Conservation (phyloP, 53 echinoderm and acorn worm species). For the Echinarachnius parma region DNA sequence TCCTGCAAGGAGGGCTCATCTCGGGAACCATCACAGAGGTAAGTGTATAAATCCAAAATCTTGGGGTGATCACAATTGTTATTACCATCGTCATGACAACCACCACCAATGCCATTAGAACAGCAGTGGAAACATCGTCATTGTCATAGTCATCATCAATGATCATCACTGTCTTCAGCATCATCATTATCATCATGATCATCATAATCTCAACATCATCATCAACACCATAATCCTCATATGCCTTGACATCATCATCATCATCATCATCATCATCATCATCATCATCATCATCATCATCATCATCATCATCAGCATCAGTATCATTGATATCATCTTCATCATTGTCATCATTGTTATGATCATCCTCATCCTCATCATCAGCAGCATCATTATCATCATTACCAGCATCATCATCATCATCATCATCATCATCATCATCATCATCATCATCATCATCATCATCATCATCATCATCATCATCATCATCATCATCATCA, state of each 20-base stretch:
- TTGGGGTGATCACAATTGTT: not conserved
- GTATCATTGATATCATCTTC: too few relatives aligned
- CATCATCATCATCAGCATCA: constrained; percentile 14
- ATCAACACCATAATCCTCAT: constrained; percentile 4
- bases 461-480: not conserved
- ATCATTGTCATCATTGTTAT: not conserved
- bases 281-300: constrained; percentile 20
- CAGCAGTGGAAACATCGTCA: not conserved
- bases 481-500: not conserved
- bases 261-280: constrained; percentile 7
- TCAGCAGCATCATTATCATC: not conserved
- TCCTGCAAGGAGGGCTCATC: constrained; percentile 84
- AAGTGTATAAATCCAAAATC: not conserved
- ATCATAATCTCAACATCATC: not conserved
- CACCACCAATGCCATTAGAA: not conserved
- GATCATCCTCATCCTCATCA: not conserved
- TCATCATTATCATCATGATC: not conserved
- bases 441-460: constrained; percentile 10
- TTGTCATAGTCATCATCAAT: not conserved
- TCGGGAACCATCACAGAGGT: constrained; percentile 88
- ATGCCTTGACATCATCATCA: constrained; percentile 11
- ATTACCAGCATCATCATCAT: not conserved
- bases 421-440: not conserved
- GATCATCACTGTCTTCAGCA: not conserved
- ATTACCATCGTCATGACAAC: not conserved